Base-by-base conservation (phyloP, 2,797 vertebrate genomes). In the Novumbra hubbsi region DNA sequence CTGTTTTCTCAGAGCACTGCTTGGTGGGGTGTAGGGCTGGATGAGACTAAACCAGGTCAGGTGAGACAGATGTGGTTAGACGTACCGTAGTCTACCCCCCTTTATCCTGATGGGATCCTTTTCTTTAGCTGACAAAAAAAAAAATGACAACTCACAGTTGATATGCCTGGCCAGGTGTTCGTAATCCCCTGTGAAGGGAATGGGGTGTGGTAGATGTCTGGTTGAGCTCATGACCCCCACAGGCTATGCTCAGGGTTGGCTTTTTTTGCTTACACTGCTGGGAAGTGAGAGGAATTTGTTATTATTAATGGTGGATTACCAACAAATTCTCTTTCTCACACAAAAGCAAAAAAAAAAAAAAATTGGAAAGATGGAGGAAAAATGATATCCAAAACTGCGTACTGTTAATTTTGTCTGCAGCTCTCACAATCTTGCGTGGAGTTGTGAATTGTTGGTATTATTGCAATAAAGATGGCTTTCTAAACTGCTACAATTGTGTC, bases 401-500 rank as follows among this genome's bases (percentile, higher is more conserved):
- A 80, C 74, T 82, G 74, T 91, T 85, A 73, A 78, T 72, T 80
- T 81, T 87, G 73, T 83, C 81, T 90, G 81, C 83, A 83, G 80
- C 86, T 92, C 84, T 89, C 84, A 78, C 82, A 87, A 89, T 87
- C 78, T 76, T 69, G 77, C 75, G 69, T 79, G 5, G 67, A 89
- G 80, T 91, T 89, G 83, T 89, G 80, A 89, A 85, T 86, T 88
- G 85, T 88, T 91, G 91, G 88, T 88, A 87, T 88, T 91, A 91
- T 89, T 88, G 84, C 92, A 88, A 94, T 93, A 94, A 94, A 94
- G 86, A 91, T 82, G 91, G 92, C 92, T 94, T 93, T 92, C 88
- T 88, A 86, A 93, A 92, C 89, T 76, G 88, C 85, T 82, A 69
- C 49, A 6, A 4, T n/a, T 38, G 17, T 3, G 24, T 2, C 9